Evolutionary conservation across 2,888 invertebrate species (phyloP), one percentile per base, ranked within the genome.

Genomic region (Diploptera punctata): DNA sequence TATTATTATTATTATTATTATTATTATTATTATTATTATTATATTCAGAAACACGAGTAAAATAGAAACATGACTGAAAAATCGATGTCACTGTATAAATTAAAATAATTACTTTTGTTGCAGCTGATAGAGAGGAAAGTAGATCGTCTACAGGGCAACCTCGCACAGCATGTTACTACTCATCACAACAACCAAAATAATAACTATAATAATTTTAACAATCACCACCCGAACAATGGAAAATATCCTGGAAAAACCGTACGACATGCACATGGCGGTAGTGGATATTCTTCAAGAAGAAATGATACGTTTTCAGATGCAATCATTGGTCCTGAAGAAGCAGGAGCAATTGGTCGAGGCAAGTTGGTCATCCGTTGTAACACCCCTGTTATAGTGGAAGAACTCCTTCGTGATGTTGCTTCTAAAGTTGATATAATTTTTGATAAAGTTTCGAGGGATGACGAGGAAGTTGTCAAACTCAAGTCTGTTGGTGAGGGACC

Each of bases 391-490:
- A 72, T 78, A 21, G 76, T 82, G 1, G 82, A 83, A 76, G 81
- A 82, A 33, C 72, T 82, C 44, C 75, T 83, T n/a, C 79, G 80
- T 21, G 83, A 83, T 74, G 80, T 83, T 18, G 80, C 83, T 1
- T 81, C 83, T 9, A 84, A 84, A 77, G 81, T 83, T 21, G 83
- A 83, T 75, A 77, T 82, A n/a, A 82, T 84, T 54, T 82, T 82
- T 74, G 83, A 84, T 77, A 81, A 79, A 69, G 73, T 80, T n/a
- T 19, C 54, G 44, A 2, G 74, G 72, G 74, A 71, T 57, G 44
- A 71, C 21, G 78, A 78, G 31, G 68, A 29, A 24, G 57, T n/a
- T 16, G n/a, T 57, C 16, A 57, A 29, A 29, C 5, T 57, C 2
- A 57, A 29, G 18, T 2, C 31, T n/a, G 57, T 10, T 16, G 31